A percentile compares a stretch with the other conserved stretches of the same genome.
Conservation (phyloP, 2,888 invertebrate genomes). For the Liposcelis brunnea region DNA sequence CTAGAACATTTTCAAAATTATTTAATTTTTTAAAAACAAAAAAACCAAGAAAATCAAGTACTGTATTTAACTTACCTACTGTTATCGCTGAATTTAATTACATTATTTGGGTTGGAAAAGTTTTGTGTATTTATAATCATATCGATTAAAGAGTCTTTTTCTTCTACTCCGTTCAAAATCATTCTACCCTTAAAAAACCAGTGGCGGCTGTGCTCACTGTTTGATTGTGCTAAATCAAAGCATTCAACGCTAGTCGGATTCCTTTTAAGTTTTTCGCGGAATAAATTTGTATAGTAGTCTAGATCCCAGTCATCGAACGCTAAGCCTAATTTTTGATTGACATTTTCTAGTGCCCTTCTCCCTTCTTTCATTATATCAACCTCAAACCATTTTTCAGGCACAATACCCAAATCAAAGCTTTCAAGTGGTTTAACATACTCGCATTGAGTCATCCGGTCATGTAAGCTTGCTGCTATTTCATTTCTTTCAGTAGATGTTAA, state of each 20-base stretch:
- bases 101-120: slow-evolving; percentile 75
- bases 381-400: slow-evolving; percentile 55
- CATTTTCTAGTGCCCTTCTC: slow-evolving; percentile 58
- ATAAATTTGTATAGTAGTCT: slow-evolving; percentile 75
- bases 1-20: too few species aligned
- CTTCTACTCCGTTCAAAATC: slow-evolving; percentile 60
- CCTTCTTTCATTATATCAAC: slow-evolving; percentile 70
- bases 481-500: slow-evolving; percentile 24
- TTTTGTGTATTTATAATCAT: slow-evolving; percentile 85
- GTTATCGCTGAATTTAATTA: slow-evolving; percentile 94
- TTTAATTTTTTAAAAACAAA: slow-evolving; percentile 9
- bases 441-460: slow-evolving; percentile 91
- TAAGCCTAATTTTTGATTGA: slow-evolving; percentile 61
- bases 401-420: slow-evolving; percentile 34
- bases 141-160: slow-evolving; percentile 69
- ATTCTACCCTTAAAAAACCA: slow-evolving; percentile 96
- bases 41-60: neutral
- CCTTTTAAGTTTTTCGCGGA: slow-evolving; percentile 52
- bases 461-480: slow-evolving; percentile 40
- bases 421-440: slow-evolving; percentile 47
- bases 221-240: slow-evolving; percentile 95
- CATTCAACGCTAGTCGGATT: slow-evolving; percentile 96
- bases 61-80: slow-evolving; percentile 73
- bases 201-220: slow-evolving; percentile 95
- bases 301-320: slow-evolving; percentile 90